Evolutionary conservation across 2,113 vertebrate species (phyloP).

Genomic region (Dunckerocampus dactyliophorus): DNA sequence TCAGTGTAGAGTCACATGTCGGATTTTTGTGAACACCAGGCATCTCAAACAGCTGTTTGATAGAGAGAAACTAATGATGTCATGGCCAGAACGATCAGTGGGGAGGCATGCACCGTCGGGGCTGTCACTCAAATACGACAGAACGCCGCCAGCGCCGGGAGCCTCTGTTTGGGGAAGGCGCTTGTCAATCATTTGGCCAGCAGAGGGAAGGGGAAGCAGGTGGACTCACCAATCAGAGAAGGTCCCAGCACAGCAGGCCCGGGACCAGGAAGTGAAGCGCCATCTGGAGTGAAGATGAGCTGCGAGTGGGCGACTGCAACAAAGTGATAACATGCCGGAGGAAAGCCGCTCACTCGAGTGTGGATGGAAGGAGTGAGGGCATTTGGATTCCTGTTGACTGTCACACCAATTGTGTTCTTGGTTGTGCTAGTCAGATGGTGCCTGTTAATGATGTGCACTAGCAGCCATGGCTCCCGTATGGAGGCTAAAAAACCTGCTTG

Average conservation of each 20-base stretch:
- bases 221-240: constrained; percentile 64
- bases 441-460: constrained; percentile 56
- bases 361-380: constrained; percentile 53
- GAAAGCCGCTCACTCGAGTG: constrained; percentile 43
- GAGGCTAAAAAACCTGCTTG: constrained; percentile 3
- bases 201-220: constrained; percentile 47
- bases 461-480: constrained; percentile 28
- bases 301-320: constrained; percentile 57
- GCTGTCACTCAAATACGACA: constrained; percentile 58
- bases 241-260: constrained; percentile 67
- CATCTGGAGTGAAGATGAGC: constrained; percentile 70
- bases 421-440: constrained; percentile 53
- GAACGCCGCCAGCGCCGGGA: constrained; percentile 42
- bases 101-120: constrained; percentile 44
- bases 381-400: constrained; percentile 63
- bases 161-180: constrained; percentile 66
- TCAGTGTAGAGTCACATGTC: constrained; percentile 29
- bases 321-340: constrained; percentile 57
- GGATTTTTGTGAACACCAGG: constrained; percentile 36
- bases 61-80: constrained; percentile 67
- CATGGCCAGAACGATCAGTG: constrained; percentile 57
- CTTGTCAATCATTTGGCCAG: constrained; percentile 66
- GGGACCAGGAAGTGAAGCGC: constrained; percentile 69
- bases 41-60: constrained; percentile 60
- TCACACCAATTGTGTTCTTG: constrained; percentile 56